Evolutionary conservation across 1,140 invertebrate species (phyloP), one percentile per base, ranked within the genome.

Genomic region (Drosophila grimshawi): DNA sequence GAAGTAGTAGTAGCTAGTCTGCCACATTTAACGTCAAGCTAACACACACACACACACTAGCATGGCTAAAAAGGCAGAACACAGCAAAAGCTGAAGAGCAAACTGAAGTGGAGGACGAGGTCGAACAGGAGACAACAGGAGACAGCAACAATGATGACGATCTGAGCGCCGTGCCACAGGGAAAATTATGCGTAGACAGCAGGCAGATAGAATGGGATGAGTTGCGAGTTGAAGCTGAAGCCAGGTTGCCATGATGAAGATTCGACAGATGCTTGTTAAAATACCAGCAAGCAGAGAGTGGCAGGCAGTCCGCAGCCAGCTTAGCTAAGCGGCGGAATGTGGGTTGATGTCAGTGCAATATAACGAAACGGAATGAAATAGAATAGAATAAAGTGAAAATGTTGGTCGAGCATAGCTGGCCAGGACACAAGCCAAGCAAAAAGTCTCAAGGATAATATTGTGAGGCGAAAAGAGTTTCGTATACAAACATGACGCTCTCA

Each of bases 221-320:
- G 60, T 60, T 46, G 74, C n/a, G 45, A 76, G 63, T 56, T 71
- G 63, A 65, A 55, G 80, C 70, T 61, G 71, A 37, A 67, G 56
- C 19, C 37, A 80, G 39, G 39, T 41, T 41, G 39, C 59, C 72
- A 67, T 41, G 63, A 80, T 64, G 53, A 80, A 78, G 80, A 78
- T 85, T 76, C 80, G 71, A 78, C 78, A 89, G 85, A 70, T 73
- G 85, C 85, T 89, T 89, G 85, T 89, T 89, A 89, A 89, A 89
- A 89, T 88, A 73, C 83, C 83, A 89, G 63, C 79, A 61, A 19
- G 19, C 19, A 80, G 46, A 35, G 52, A 64, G 49, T 69, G 73
- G 61, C 63, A 55, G 80, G 35, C 48, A 52, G 45, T 5, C 55
- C 37, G 4, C 39, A 33, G 33, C 37, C 39, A 30, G n/a, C 6